Evolutionary conservation across 2,113 vertebrate genomes (phyloP).

Genomic region (Rhinoderma darwinii): DNA sequence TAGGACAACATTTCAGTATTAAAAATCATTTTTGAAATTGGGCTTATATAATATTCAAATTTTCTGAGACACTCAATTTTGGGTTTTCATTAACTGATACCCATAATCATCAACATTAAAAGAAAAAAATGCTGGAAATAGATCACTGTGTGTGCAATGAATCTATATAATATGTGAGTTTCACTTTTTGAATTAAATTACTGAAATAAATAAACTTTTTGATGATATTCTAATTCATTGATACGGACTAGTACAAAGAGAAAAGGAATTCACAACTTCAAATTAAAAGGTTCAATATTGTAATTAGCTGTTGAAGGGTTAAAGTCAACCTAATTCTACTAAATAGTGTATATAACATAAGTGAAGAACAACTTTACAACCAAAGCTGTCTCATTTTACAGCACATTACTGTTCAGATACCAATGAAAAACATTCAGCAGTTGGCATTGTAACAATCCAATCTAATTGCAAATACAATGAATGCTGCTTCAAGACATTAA

Average conservation of each 20-base stretch:
- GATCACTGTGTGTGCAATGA: too few species aligned
- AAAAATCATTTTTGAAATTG: too few species aligned
- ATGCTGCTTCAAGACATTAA: conserved; percentile 54
- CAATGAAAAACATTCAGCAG: conserved; percentile 49
- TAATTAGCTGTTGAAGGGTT: background rate
- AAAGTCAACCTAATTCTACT: background rate
- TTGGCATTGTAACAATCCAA: conserved; percentile 59
- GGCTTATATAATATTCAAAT: too few species aligned
- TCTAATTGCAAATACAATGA: conserved; percentile 60
- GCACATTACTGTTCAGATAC: conserved; percentile 35
- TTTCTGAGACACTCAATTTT: too few species aligned
- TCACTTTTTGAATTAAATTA: too few species aligned
- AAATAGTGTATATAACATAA: background rate
- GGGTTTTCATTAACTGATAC: too few species aligned
- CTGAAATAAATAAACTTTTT: too few species aligned
- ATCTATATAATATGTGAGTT: too few species aligned
- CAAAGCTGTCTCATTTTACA: conserved; percentile 41
- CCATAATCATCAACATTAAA: too few species aligned
- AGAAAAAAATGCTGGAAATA: too few species aligned
- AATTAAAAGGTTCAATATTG: background rate
- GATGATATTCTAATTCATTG: too few species aligned
- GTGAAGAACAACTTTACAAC: conserved; percentile 40
- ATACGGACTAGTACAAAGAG: background rate
- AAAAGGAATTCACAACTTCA: background rate
- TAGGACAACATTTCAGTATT: too few species aligned